Evolutionary conservation across 2,113 vertebrate species (phyloP).

Genomic region (Coreoperca whiteheadi): DNA sequence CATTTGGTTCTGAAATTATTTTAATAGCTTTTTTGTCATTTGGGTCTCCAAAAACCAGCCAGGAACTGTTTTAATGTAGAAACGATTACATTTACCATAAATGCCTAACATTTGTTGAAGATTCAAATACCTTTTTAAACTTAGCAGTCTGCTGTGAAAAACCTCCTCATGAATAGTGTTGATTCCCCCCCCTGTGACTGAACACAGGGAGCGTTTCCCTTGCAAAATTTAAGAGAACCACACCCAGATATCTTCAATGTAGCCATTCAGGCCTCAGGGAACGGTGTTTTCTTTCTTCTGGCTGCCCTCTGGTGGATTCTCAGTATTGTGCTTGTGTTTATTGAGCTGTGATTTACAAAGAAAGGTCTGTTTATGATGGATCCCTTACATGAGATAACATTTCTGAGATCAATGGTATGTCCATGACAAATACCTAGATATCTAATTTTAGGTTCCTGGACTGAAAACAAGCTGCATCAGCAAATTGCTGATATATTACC

Average conservation of each 20-base stretch:
- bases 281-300: slow-evolving; percentile 2
- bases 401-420: background rate
- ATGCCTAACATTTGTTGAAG: background rate
- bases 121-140: background rate
- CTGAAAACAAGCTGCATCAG: background rate
- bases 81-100: background rate
- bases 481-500: background rate
- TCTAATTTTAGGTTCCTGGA: background rate
- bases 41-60: background rate
- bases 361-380: background rate
- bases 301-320: slow-evolving; percentile 70
- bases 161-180: background rate
- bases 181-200: no score
- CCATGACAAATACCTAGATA: background rate
- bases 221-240: slow-evolving; percentile 58
- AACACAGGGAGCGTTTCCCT: slow-evolving; percentile 70
- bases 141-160: background rate
- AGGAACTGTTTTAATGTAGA: background rate
- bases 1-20: background rate
- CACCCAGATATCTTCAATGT: slow-evolving; percentile 61
- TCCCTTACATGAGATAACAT: background rate
- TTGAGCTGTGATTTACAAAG: slow-evolving; percentile 37
- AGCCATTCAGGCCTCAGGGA: slow-evolving; percentile 1
- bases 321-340: background rate
- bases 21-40: background rate